These are phyloP conservation scores for Yoshiicerus persimilis DNA, from an alignment of 1,140 invertebrate genomes.

Conservation along the genomic window DNA sequence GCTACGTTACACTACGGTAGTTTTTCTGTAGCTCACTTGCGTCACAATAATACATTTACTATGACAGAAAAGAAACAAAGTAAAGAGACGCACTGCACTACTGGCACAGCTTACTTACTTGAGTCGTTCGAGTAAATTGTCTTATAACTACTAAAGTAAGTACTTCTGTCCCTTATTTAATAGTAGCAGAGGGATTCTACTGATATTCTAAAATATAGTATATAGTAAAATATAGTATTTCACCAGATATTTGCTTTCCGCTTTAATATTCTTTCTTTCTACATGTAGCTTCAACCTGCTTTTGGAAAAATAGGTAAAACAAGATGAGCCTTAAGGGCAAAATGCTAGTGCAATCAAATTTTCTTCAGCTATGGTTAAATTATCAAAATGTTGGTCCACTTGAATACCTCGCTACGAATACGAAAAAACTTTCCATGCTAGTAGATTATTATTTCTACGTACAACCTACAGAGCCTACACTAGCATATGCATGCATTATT, in stretches of 20 bases:
- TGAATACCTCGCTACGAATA: not conserved
- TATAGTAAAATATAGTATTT: too few relatives aligned
- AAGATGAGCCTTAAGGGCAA: not conserved
- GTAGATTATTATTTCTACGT: not conserved
- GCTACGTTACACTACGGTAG: not conserved
- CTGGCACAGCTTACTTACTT: not conserved
- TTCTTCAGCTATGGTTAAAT: not conserved
- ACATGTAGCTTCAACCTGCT: not conserved
- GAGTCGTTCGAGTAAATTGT: not conserved
- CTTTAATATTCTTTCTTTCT: not conserved
- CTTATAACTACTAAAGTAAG: not conserved
- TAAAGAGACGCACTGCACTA: not conserved
- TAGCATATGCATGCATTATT: not conserved
- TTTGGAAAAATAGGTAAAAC: too few relatives aligned
- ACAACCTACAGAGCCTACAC: not conserved
- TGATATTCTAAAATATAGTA: too few relatives aligned
- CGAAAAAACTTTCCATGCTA: too few relatives aligned
- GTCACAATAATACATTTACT: not conserved
- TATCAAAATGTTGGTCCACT: not conserved
- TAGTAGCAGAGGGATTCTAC: not conserved
- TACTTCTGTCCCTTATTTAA: not conserved
- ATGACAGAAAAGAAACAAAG: not conserved
- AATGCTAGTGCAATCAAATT: not conserved
- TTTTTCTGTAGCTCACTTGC: not conserved
- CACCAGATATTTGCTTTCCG: not conserved